Evolutionary conservation across 1,140 invertebrate species (phyloP).

Genomic region (Apis mellifera): DNA sequence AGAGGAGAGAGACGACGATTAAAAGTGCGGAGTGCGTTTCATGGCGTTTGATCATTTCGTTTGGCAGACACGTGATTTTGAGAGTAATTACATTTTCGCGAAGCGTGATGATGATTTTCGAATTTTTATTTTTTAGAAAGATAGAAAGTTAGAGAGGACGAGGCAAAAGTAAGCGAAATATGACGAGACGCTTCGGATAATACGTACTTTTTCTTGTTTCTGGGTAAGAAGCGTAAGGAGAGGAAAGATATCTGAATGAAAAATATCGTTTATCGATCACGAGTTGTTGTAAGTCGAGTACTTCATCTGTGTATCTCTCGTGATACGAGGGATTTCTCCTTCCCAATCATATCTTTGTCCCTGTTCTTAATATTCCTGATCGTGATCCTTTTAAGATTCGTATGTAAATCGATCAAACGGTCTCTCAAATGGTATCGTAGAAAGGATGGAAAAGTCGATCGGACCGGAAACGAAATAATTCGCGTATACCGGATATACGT

Average conservation of each 20-base stretch:
- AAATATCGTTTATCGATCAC: background rate
- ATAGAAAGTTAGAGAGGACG: background rate
- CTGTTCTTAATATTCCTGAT: background rate
- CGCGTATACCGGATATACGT: conserved; percentile 34
- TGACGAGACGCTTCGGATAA: background rate
- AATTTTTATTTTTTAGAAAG: background rate
- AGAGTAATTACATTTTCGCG: background rate
- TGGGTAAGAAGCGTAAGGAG: too few species aligned
- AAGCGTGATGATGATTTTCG: background rate
- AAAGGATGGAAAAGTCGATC: background rate
- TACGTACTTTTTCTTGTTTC: background rate
- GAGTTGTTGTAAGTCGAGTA: background rate
- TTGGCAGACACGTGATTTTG: background rate
- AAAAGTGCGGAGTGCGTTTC: background rate
- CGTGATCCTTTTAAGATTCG: conserved; percentile 16
- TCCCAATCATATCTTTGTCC: conserved; percentile 50
- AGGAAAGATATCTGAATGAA: background rate
- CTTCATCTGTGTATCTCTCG: conserved; percentile 11
- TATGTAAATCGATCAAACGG: conserved; percentile 35
- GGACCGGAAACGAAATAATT: background rate
- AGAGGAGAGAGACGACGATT: background rate
- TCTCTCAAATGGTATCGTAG: background rate
- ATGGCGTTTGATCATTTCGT: background rate
- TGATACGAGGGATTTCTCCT: conserved; percentile 37
- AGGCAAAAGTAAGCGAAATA: background rate